Evolutionary conservation across 37 sponge, comb jelly and placozoan species (phyloP), one percentile per base, ranked within the genome.

Genomic region (Halichondria panicea): DNA sequence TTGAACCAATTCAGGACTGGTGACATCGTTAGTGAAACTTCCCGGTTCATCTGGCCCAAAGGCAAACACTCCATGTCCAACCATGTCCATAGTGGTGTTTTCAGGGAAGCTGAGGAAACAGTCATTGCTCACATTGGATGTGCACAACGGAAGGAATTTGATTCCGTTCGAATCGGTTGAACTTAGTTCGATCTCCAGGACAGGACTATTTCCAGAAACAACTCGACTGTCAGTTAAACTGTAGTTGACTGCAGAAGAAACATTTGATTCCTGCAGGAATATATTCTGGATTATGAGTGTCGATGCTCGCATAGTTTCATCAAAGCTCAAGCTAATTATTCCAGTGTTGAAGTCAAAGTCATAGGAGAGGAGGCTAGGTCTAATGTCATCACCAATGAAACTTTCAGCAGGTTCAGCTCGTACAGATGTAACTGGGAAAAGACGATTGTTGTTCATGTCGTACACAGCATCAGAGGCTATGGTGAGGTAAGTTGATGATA

Each of bases 291-390:
- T 31, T 33, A 45, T 43, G 5, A 95, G 66, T 0, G 96, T 63
- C 31, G 87, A 67, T 52, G 75, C 84, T 77, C 89, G 74, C 8
- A 95, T 81, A 41, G 96, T 95, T 74, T 91, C 92, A 86, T 85
- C 87, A 73, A 92, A 95, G 32, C 38, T 70, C 31, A 95, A 55
- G 15, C 60, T 68, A 3, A 95, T 63, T 11, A 79, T 52, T 8
- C 89, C 89, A 74, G 75, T n/a, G 39, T 92, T 75, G 2, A 95
- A 87, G 56, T 95, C 74, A 64, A 95, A 86, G 1, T 71, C 61
- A 60, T 65, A 92, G 25, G 50, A 43, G 11, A 48, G 24, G 11
- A 92, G 69, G 12, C 18, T 38, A 40, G 96, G 93, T 9, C 68
- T 46, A 6, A 74, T 76, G 18, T 55, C 61, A 76, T 95, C 96